Evolutionary conservation across 2,113 vertebrate species (phyloP), one percentile per base, ranked within the genome.

Genomic region (Barbus barbus): DNA sequence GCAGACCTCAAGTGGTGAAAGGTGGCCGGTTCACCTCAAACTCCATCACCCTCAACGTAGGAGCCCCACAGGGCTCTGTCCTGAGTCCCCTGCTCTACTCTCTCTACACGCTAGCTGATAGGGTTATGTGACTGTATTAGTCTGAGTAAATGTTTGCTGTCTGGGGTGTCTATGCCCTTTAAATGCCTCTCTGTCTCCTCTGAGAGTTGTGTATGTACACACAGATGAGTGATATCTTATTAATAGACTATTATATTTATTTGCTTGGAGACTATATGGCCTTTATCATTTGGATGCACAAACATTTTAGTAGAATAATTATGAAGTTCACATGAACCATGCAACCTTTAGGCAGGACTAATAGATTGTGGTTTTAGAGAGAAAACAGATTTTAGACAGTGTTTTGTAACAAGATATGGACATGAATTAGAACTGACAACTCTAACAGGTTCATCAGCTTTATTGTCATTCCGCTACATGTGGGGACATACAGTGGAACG

Each of bases 101-200:
- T 31, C 31, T 31, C 31, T 31, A 31, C 31, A 31, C 31, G 3
- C 31, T n/a, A n/a, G n/a, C n/a, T n/a, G n/a, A n/a, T n/a, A n/a
- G n/a, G 48, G 33, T 26, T 36, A 16, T 26, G 51, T 53, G 46
- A 73, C 65, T 73, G 81, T 58, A 56, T 58, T 58, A 72, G 28
- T 36, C 65, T 26, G 24, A 26, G 51, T 44, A 60, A 82, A 73
- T 82, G 51, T 73, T 73, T 82, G 51, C 51, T 41, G 48, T 82
- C 81, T 53, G 81, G 22, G 24, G 33, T 58, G 48, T 73, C 22
- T 11, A 0, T 72, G 69, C 65, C 33, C 51, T 73, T 82, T 82
- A 58, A 72, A 82, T 58, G 67, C 48, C 67, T 73, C 48, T 41
- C 56, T 79, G n/a, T 79, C 77, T 58, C 36, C 31, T 82, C 44